Evolutionary conservation across 2,113 vertebrate genomes (phyloP), one percentile per base, ranked within the genome.

Genomic region (Crotalus tigris): DNA sequence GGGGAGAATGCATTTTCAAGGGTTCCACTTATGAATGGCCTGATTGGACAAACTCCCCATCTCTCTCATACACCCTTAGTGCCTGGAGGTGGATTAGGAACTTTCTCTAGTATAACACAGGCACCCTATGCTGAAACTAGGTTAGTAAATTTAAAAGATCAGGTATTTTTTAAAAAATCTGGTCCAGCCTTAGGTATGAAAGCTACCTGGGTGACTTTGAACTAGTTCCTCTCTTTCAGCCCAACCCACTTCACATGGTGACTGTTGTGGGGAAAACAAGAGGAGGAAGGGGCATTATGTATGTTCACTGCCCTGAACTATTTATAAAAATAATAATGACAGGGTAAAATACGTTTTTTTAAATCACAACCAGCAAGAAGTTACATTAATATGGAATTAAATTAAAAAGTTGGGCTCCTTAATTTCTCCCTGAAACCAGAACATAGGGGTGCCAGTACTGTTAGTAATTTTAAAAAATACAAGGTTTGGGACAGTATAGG

Each of bases 21-120:
- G 90, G 98, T 98, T 85, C 98, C 99, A 3, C 96, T 98, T 93
- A 98, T 98, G 97, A 99, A 99, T 10, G 99, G 99, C 88, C 96
- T 99, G 92, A 98, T 98, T 92, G 98, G 98, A 92, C 97, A 98
- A 33, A 96, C 93, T 90, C 94, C 98, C 93, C 98, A 97, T 81
- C 98, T 98, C 54, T 95, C 97, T 44, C 97, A 98, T 51, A 91
- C 97, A 4, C 94, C 98, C 92, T 92, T 98, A 95, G 94, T 97
- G 94, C 94, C 98, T n/a, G 96, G 98, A 96, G 96, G 96, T 21
- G 97, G 97, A 2, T 90, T 98, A 39, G 95, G 97, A 6, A 93
- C 97, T 54, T 99, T 98, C 92, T 95, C 99, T 92, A 96, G 98
- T 88, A 96, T 99, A 91, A 96, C 98, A 91, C 98, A 98, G 39